These are phyloP conservation scores for Leucophenga varia DNA, from an alignment of 1,140 invertebrate genomes.

Conservation along the genomic window DNA sequence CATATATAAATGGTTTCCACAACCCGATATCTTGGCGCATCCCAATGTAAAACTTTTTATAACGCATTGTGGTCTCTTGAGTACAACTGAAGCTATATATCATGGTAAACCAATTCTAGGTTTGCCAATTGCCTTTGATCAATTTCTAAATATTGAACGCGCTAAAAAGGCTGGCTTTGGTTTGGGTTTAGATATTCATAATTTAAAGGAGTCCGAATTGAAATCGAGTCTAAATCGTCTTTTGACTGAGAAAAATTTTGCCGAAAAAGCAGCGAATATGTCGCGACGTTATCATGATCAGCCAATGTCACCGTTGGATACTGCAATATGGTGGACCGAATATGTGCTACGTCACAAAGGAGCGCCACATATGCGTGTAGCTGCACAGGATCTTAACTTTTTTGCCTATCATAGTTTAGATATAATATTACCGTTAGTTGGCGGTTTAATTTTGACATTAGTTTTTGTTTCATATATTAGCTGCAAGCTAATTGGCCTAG, in stretches of 20 bases:
- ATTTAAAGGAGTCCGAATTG: slow-evolving; percentile 42
- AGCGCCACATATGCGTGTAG: slow-evolving; percentile 17
- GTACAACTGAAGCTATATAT: slow-evolving; percentile 68
- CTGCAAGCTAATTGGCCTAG: too few species aligned
- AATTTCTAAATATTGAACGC: slow-evolving; percentile 59
- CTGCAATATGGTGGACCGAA: slow-evolving; percentile 68
- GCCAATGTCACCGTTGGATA: slow-evolving; percentile 61
- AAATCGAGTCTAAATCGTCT: too few species aligned
- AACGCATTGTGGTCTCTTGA: slow-evolving; percentile 68
- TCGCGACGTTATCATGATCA: slow-evolving; percentile 57
- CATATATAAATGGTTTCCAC: slow-evolving; percentile 66
- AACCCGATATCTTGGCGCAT: slow-evolving; percentile 68
- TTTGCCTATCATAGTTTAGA: slow-evolving; percentile 61
- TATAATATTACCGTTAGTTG: slow-evolving; percentile 23
- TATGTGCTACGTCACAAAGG: slow-evolving; percentile 60
- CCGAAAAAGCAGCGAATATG: slow-evolving; percentile 37
- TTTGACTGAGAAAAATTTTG: slow-evolving; percentile 27
- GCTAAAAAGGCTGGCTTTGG: slow-evolving; percentile 53
- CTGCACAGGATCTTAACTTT: slow-evolving; percentile 11
- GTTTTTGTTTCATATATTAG: too few species aligned
- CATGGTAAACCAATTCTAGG: slow-evolving; percentile 69
- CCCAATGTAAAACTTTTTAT: slow-evolving; percentile 67
- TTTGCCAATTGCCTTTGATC: slow-evolving; percentile 67
- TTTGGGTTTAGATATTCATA: slow-evolving; percentile 36
- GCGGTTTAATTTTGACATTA: slow-evolving; percentile 27